Conservation (phyloP, 2,888 invertebrate genomes). For the Synanthedon formicaeformis region DNA sequence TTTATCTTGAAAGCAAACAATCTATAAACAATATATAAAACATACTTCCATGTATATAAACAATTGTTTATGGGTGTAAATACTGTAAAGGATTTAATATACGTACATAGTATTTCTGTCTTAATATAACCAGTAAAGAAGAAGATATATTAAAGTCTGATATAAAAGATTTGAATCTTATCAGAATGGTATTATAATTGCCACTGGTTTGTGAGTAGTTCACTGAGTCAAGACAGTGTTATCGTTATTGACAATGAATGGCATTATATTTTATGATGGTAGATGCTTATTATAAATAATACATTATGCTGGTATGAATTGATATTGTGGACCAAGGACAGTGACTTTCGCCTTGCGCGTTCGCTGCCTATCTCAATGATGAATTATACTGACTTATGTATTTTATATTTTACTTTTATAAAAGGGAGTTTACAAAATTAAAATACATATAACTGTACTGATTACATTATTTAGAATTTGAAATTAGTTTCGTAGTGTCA, state of each 20-base stretch:
- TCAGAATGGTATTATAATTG: slow-evolving; percentile 20
- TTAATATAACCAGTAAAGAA: not conserved
- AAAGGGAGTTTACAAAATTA: too few species aligned
- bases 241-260: slow-evolving; percentile 27
- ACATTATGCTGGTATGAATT: not conserved
- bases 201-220: slow-evolving; percentile 20
- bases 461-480: too few species aligned
- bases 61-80: too few species aligned
- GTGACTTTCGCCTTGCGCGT: slow-evolving; percentile 1
- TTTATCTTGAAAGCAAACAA: too few species aligned
- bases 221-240: slow-evolving; percentile 14
- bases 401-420: too few species aligned
- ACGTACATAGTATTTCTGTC: not conserved
- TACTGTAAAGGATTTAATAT: too few species aligned
- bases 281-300: slow-evolving; percentile 4
- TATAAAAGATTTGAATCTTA: slow-evolving; percentile 26
- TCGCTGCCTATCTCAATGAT: slow-evolving; percentile 4
- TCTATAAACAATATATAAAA: too few species aligned
- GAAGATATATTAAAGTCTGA: slow-evolving; percentile 8
- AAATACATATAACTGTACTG: too few species aligned
- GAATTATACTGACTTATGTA: slow-evolving; percentile 4
- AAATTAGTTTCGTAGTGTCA: too few species aligned
- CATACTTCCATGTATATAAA: too few species aligned
- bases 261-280: slow-evolving; percentile 16
- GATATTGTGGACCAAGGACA: not conserved